These are phyloP conservation scores for Corythoichthys intestinalis DNA, from an alignment of 2,113 vertebrate species.

Conservation along the genomic window DNA sequence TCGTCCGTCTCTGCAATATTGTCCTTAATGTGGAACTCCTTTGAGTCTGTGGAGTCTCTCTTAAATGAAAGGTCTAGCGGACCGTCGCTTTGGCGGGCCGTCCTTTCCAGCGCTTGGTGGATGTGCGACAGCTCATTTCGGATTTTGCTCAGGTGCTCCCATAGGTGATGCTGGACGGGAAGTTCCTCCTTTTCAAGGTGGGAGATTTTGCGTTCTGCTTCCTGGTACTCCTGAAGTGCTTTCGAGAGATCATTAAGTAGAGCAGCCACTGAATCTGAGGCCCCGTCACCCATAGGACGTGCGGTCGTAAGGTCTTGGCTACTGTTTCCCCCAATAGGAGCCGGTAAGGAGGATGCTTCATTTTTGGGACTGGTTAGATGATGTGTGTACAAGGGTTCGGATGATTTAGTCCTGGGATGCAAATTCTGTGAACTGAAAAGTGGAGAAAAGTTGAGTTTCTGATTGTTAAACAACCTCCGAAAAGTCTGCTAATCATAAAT, in stretches of 20 bases:
- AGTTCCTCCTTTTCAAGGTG: constrained; percentile 76
- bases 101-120: constrained; percentile 82
- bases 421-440: constrained; percentile 49
- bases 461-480: background rate
- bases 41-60: constrained; percentile 45
- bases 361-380: constrained; percentile 46
- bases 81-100: constrained; percentile 72
- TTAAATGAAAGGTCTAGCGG: constrained; percentile 92
- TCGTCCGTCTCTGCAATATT: constrained; percentile 59
- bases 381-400: constrained; percentile 63
- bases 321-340: constrained; percentile 15
- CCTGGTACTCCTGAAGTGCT: constrained; percentile 85
- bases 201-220: constrained; percentile 82
- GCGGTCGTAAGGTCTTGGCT: constrained; percentile 30
- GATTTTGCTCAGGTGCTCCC: constrained; percentile 89
- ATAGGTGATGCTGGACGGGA: constrained; percentile 80
- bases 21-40: constrained; percentile 39
- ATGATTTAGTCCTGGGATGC: constrained; percentile 40
- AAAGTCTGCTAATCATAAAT: background rate
- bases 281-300: constrained; percentile 45
- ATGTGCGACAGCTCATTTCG: constrained; percentile 87
- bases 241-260: constrained; percentile 84
- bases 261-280: constrained; percentile 65
- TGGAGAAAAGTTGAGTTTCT: background rate
- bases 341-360: constrained; percentile 31